Conservation (phyloP, 2,797 vertebrate genomes). For the Sylvia borin region DNA sequence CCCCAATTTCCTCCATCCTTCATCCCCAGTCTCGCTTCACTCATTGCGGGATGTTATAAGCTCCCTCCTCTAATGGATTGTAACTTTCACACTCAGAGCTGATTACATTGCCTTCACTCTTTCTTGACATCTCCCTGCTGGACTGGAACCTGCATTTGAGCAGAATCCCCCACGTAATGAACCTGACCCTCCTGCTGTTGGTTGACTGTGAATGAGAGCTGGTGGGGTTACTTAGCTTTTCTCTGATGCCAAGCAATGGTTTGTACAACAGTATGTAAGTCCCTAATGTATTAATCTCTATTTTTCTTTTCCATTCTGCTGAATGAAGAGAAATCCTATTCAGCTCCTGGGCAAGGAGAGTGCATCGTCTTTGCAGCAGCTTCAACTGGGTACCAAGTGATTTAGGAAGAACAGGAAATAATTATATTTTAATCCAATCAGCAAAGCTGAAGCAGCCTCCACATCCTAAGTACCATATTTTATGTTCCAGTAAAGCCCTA, state of each 20-base stretch:
- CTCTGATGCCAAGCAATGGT: background rate
- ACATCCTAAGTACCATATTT: background rate
- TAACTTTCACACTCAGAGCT: background rate
- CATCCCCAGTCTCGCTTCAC: background rate
- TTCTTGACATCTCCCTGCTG: background rate
- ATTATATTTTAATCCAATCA: background rate
- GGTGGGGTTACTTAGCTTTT: background rate
- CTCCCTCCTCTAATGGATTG: background rate
- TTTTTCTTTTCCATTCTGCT: background rate
- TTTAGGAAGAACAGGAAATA: background rate
- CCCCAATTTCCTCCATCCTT: background rate
- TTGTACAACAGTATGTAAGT: background rate
- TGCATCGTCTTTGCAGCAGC: background rate
- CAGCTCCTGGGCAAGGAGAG: background rate
- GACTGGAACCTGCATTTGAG: background rate
- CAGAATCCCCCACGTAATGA: background rate
- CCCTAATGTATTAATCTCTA: background rate
- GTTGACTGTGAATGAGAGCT: rapidly evolving
- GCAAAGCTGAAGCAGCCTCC: background rate
- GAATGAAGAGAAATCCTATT: slow-evolving; percentile 3
- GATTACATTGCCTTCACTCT: background rate
- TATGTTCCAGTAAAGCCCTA: background rate
- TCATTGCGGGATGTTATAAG: background rate
- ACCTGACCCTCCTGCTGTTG: background rate
- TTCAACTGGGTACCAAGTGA: background rate